Base-by-base conservation (phyloP, 2,113 vertebrate species). In the Alexandromys fortis region DNA sequence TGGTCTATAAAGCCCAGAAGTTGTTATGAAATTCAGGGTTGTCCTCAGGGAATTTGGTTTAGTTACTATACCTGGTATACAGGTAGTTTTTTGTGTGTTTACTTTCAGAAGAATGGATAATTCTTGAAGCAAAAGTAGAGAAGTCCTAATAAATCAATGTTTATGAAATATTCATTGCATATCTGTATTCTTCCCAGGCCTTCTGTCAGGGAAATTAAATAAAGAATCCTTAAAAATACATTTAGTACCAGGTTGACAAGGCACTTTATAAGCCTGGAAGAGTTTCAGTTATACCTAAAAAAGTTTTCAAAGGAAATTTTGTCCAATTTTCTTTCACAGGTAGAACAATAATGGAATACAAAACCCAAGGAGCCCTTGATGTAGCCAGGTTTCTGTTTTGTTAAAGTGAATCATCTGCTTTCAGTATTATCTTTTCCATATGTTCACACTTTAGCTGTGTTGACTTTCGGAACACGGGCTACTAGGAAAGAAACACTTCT, bases 91-190 rank as follows among this genome's bases (percentile, higher is more conserved):
- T 97, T 98, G 96, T 98, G 67, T 47, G 11, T 92, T 97, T 92
- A 86, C 97, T 97, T 98, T 98, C 94, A 97, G 95, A 98, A 98
- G 92, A 93, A 98, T 97, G 70, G 91, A 97, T 98, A 96, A 96
- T 97, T 97, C 98, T 97, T 97, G 97, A 98, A 98, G 97, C 95
- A 98, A 97, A 98, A 92, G 94, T 93, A 96, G 77, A 98, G 87
- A 96, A 98, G 92, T 98, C 87, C 90, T 98, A 98, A 98, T 98
- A 98, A 98, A 98, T 98, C 98, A 98, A 95, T 98, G 97, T 98
- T 98, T 98, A 98, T 98, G 98, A 98, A 99, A 98, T 98, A 98
- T 98, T 98, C 98, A 98, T 98, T 98, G 95, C 94, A 98, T 97
- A 97, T 97, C 83, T 95, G 95, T 97, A 95, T 96, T 98, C 96